Base-by-base conservation (phyloP, 1,140 invertebrate species). In the Atta texana region DNA sequence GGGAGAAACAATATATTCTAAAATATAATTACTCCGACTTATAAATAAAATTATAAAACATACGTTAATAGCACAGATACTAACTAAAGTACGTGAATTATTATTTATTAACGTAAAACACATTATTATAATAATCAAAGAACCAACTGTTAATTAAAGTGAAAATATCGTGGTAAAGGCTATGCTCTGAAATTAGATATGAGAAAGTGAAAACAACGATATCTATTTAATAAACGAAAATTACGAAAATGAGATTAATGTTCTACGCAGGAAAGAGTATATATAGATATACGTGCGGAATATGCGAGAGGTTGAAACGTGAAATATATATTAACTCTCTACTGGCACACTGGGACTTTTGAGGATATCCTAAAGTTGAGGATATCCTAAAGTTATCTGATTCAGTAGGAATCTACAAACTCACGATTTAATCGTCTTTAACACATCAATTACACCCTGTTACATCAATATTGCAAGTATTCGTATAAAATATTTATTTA, bases 201-300 rank as follows among this genome's bases (percentile, higher is more conserved):
- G 28, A 44, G 10, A 71, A n/a, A 81, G 49, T 57, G 64, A 57
- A 69, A 81, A 28, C 14, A 68, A 55, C 28, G 28, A 39, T 78
- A 53, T 66, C 39, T 80, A 66, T 78, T 34, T 64, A 78, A 78
- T 34, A 78, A 66, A 53, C 8, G 31, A 71, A 49, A 69, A 24
- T 81, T 68, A 34, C 6, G 5, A 31, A 6, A 69, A n/a, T 21
- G 21, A 21, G 18, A 44, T 18, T 28, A 57, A 34, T n/a, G 8
- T 28, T 28, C 8, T 44, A 10, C 6, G 8, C 6, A 21, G 21
- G 16, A 39, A n/a, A 63, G 59, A 28, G 8, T 14, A 3, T n/a
- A 34, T n/a, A 39, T 44, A 44, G 39, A 44, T 44, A 44, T 6
- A 24, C n/a, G 39, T 7, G 31, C 28, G 14, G 31, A 81, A 69